Evolutionary conservation across 2,888 invertebrate genomes (phyloP).

Genomic region (Atherix ibis): DNA sequence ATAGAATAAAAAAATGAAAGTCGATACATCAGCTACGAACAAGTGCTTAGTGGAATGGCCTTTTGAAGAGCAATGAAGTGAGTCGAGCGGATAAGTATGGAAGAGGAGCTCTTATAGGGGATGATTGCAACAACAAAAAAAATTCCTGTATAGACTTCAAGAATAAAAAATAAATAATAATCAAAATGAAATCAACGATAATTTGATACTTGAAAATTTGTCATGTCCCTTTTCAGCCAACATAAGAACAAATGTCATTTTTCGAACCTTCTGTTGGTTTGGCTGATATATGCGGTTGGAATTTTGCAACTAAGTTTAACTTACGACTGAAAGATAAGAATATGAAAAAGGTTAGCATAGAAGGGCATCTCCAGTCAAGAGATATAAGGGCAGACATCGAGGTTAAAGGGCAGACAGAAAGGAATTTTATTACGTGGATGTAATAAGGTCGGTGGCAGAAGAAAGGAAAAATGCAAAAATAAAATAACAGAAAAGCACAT

Average conservation of each 20-base stretch:
- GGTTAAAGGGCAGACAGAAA: neutral
- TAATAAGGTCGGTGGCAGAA: too few species aligned
- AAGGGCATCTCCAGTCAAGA: slow-evolving; percentile 1
- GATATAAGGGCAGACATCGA: neutral
- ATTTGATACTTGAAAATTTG: slow-evolving; percentile 12
- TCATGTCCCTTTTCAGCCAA: slow-evolving; percentile 6
- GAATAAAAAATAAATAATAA: too few species aligned
- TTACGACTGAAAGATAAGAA: neutral
- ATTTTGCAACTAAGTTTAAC: neutral
- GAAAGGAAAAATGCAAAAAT: too few species aligned
- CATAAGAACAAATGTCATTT: neutral
- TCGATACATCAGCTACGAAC: too few species aligned
- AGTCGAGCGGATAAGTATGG: too few species aligned
- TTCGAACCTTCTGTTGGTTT: neutral
- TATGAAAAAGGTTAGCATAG: too few species aligned
- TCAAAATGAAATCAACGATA: slow-evolving; percentile 10
- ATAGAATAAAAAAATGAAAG: too few species aligned
- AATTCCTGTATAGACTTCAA: neutral
- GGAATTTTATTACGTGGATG: too few species aligned
- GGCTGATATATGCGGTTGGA: neutral
- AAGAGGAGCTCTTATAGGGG: too few species aligned
- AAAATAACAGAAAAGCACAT: slow-evolving; percentile 11
- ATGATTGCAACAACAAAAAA: too few species aligned
- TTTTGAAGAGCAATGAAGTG: too few species aligned
- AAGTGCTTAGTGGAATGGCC: too few species aligned